Percentiles rank a stretch among this genome's conserved stretches.
Evolutionary conservation across 2,888 invertebrate genomes (phyloP).

Genomic region (Eristalinus aeneus): DNA sequence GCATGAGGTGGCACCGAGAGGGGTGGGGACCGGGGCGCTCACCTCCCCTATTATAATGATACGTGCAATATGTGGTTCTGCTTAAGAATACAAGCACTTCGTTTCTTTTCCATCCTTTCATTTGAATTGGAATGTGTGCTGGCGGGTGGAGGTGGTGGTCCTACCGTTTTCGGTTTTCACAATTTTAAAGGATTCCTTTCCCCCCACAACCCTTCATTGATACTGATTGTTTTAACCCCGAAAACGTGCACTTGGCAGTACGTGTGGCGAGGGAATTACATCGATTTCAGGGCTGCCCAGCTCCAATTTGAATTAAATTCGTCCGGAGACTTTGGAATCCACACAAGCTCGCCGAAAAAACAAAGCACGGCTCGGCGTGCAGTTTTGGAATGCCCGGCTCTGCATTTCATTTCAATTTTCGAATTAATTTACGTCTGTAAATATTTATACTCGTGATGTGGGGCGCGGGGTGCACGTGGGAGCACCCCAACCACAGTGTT

Average conservation of each 20-base stretch:
- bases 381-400: neutral
- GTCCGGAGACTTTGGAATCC: neutral
- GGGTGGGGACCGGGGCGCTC: neutral
- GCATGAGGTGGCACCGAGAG: neutral
- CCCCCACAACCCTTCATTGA: neutral
- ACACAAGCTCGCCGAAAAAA: neutral
- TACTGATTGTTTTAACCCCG: neutral
- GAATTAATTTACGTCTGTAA: neutral
- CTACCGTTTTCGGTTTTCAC: slow-evolving; percentile 21
- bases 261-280: neutral
- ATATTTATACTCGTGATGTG: neutral
- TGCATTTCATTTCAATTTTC: neutral
- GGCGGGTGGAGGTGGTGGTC: slow-evolving; percentile 18
- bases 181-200: slow-evolving; percentile 53
- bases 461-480: neutral
- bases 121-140: slow-evolving; percentile 34
- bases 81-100: slow-evolving; percentile 31
- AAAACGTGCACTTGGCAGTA: neutral
- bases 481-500: neutral
- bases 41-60: slow-evolving; percentile 39
- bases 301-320: neutral
- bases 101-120: neutral
- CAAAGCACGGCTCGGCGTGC: neutral
- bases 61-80: slow-evolving; percentile 47
- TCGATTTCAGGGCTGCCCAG: neutral